Evolutionary conservation across 1,140 invertebrate species (phyloP), one percentile per base, ranked within the genome.

Genomic region (Paralvinella palmiformis): DNA sequence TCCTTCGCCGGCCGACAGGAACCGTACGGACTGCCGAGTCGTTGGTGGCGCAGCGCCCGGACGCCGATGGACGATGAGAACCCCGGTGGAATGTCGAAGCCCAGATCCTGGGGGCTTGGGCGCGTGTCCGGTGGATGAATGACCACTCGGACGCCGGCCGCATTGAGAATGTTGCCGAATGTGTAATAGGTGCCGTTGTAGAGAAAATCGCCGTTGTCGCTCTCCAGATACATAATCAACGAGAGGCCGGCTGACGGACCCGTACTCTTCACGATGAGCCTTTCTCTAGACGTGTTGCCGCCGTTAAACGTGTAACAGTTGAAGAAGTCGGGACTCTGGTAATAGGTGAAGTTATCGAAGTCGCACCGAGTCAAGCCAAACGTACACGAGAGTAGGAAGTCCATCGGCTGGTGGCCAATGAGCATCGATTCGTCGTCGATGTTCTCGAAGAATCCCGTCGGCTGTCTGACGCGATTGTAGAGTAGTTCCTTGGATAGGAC

Each of bases 81-180:
- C 6, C 75, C 79, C 0, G 79, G 77, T 2, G 76, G 65, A 3
- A 82, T 66, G 29, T 77, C 75, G 31, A 82, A 68, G 0, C 80
- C 81, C 17, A 76, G 68, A 33, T 78, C 75, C 57, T 79, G 76
- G 0, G 80, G 77, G 36, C 79, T 75, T 0, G 80, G 79, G 35
- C 71, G 67, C 1, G 68, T 64, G 17, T 73, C 69, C n/a, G 75
- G 66, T 7, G 69, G 67, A 59, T 82, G 79, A 45, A 82, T 68
- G 3, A 76, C 59, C 7, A 82, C 73, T 45, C 77, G 66, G 5
- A 75, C 72, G 13, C 80, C 81, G 7, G 76, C 72, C 17, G 58
- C 29, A 36, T 60, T n/a, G 67, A 62, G 7, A 10, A 17, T 7
- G 50, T 22, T 15, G 10, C 15, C 7, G 27, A 10, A 53, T 10